Conservation (phyloP, 64 coral and sea anemone genomes). For the Dendrophyllia cribrosa region DNA sequence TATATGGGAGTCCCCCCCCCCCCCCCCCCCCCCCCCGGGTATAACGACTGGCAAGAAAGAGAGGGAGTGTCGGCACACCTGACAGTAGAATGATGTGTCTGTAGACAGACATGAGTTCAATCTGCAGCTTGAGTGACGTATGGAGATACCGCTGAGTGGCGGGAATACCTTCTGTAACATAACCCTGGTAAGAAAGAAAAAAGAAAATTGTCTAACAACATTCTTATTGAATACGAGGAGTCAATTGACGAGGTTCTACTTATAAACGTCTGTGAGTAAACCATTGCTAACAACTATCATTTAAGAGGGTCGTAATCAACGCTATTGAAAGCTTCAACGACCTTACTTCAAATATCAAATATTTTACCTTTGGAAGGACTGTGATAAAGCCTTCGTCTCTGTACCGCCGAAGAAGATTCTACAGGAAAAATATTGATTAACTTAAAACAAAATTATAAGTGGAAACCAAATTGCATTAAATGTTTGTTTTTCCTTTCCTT, state of each 20-base stretch:
- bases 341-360: too few species aligned
- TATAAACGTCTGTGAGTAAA: background rate
- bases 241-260: too few species aligned
- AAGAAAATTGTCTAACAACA: background rate
- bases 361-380: conserved; percentile 58
- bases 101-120: conserved; percentile 58
- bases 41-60: too few species aligned
- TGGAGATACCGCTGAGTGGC: conserved; percentile 55
- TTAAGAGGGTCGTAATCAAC: background rate
- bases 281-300: background rate
- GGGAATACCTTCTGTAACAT: conserved; percentile 45
- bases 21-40: too few species aligned
- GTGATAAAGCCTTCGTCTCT: conserved; percentile 43
- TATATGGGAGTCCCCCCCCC: too few species aligned
- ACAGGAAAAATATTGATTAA: background rate
- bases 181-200: conserved; percentile 18
- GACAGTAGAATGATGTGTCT: conserved; percentile 73
- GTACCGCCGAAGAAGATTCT: conserved; percentile 61
- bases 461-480: background rate
- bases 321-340: too few species aligned
- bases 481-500: too few species aligned
- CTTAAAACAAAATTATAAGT: background rate
- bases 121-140: conserved; percentile 52
- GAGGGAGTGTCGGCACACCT: conserved; percentile 12
- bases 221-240: background rate